Conservation (phyloP, 2,888 invertebrate genomes). For the Zygogramma bicolorata region DNA sequence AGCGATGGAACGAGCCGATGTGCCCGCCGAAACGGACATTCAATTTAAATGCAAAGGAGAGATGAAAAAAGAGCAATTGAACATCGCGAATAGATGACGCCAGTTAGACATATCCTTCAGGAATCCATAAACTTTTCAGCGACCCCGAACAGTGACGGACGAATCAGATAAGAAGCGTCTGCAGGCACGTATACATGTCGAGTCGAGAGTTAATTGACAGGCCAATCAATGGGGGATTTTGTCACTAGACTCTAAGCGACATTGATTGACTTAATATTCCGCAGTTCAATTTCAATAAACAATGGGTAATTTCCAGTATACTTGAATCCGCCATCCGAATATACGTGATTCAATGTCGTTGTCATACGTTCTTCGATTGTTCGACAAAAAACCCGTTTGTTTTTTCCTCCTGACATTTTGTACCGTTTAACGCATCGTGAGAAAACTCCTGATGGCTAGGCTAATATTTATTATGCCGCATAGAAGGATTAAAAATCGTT, state of each 20-base stretch:
- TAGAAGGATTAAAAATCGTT: constrained; percentile 30
- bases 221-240: constrained; percentile 67
- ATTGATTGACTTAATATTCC: constrained; percentile 67
- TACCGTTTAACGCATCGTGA: constrained; percentile 49
- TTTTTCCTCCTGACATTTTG: constrained; percentile 48
- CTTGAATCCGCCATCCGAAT: constrained; percentile 55
- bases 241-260: constrained; percentile 64
- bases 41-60: constrained; percentile 50
- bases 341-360: constrained; percentile 61
- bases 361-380: constrained; percentile 49
- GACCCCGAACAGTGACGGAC: constrained; percentile 63
- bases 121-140: constrained; percentile 66
- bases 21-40: constrained; percentile 46
- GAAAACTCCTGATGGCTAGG: constrained; percentile 47
- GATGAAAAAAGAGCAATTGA: constrained; percentile 56
- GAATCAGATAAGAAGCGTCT: constrained; percentile 67
- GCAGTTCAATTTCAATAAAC: constrained; percentile 66
- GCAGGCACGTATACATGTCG: constrained; percentile 68
- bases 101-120: constrained; percentile 63
- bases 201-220: constrained; percentile 67
- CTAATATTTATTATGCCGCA: constrained; percentile 34
- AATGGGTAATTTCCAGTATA: constrained; percentile 63
- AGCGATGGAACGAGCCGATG: constrained; percentile 2
- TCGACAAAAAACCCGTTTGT: constrained; percentile 46
- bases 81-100: constrained; percentile 63